Conservation (phyloP, 1,140 invertebrate genomes). For the Nasonia longicornis region DNA sequence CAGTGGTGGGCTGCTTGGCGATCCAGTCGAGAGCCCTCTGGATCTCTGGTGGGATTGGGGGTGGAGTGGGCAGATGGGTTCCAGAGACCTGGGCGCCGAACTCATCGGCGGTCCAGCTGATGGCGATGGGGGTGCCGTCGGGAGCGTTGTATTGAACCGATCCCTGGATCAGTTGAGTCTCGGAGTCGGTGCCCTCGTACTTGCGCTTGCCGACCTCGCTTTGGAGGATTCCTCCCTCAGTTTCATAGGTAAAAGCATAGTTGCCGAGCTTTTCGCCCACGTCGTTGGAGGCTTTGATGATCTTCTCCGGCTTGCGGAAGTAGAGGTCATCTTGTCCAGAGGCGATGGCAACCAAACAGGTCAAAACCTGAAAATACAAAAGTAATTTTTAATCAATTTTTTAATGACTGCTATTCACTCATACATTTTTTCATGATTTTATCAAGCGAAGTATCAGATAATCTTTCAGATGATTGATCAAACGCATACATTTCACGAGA, state of each 20-base stretch:
- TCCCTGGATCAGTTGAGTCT: slow-evolving; percentile 69
- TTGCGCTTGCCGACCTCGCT: slow-evolving; percentile 66
- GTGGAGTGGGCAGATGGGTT: slow-evolving; percentile 79
- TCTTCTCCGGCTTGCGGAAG: slow-evolving; percentile 64
- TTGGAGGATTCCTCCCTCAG: slow-evolving; percentile 69
- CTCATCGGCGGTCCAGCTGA: slow-evolving; percentile 70
- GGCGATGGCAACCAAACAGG: slow-evolving; percentile 44
- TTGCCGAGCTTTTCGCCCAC: slow-evolving; percentile 63
- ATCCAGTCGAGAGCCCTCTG: slow-evolving; percentile 80
- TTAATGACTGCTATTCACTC: no score
- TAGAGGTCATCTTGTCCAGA: slow-evolving; percentile 50
- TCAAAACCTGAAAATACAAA: slow-evolving; percentile 49
- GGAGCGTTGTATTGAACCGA: slow-evolving; percentile 72
- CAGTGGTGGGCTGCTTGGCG: slow-evolving; percentile 65
- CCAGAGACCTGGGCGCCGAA: slow-evolving; percentile 70
- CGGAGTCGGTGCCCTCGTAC: slow-evolving; percentile 66
- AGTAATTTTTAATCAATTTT: background rate
- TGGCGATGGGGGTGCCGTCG: slow-evolving; percentile 68
- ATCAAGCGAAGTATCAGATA: no score
- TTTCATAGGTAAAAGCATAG: slow-evolving; percentile 66
- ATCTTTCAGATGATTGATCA: no score
- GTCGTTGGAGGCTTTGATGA: slow-evolving; percentile 57
- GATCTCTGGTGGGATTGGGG: slow-evolving; percentile 82
- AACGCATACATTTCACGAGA: no score
- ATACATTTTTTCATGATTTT: no score